Evolutionary conservation across 1,140 invertebrate genomes (phyloP).

Genomic region (Bicyclus anynana): DNA sequence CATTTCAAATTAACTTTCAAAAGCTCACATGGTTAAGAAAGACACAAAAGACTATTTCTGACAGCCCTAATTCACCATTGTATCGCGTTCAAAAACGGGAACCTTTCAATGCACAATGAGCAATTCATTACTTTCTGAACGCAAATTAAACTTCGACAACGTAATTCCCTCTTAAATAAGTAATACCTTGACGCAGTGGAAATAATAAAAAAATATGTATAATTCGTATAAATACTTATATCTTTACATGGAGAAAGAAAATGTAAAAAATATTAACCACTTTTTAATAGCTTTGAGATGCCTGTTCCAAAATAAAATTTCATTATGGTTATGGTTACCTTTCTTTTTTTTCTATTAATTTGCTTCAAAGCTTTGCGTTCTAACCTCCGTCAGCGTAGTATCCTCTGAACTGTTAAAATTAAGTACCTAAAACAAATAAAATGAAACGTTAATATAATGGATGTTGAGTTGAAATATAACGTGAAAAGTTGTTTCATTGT

Average conservation of each 20-base stretch:
- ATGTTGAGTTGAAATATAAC: not conserved
- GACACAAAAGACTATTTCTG: not conserved
- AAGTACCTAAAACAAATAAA: not conserved
- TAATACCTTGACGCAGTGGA: not conserved
- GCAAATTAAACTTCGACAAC: constrained; percentile 29
- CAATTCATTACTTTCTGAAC: constrained; percentile 34
- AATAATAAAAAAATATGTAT: not conserved
- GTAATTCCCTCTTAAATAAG: constrained; percentile 20
- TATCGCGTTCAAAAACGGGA: constrained; percentile 21
- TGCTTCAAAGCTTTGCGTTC: not conserved
- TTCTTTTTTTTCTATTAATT: not conserved
- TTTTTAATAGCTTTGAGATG: no score
- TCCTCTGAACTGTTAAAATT: not conserved
- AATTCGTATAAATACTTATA: not conserved
- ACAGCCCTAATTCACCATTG: constrained; percentile 11
- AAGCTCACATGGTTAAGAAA: not conserved
- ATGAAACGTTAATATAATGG: not conserved
- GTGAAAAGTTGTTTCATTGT: not conserved
- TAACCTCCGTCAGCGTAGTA: not conserved
- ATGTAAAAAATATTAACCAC: no score
- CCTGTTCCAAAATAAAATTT: no score
- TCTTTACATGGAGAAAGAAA: no score
- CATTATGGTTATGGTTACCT: no score
- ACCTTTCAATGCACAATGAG: constrained; percentile 30
- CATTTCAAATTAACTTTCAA: no score